These are phyloP conservation scores for Aulostomus chinensis DNA, from an alignment of 2,797 vertebrate genomes.

Conservation along the genomic window DNA sequence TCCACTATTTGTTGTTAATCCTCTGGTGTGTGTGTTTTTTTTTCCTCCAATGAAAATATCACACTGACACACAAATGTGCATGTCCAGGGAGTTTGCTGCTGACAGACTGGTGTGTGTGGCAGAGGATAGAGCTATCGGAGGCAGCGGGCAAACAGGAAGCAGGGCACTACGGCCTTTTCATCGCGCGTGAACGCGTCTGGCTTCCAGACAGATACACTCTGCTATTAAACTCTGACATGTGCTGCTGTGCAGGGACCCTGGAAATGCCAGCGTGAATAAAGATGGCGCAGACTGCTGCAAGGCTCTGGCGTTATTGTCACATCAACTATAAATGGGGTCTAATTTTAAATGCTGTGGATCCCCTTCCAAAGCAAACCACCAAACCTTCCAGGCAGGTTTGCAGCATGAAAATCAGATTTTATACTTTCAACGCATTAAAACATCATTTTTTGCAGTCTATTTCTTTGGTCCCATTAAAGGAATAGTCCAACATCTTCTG, in stretches of 20 bases:
- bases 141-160: background rate
- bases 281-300: background rate
- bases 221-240: slow-evolving; percentile 31
- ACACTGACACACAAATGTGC: slow-evolving; percentile 24
- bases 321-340: background rate
- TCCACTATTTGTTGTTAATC: slow-evolving; percentile 46
- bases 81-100: slow-evolving; percentile 24
- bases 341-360: background rate
- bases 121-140: slow-evolving; percentile 34
- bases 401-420: too few relatives aligned
- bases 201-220: slow-evolving; percentile 39
- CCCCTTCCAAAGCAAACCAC: too few relatives aligned
- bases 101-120: slow-evolving; percentile 31
- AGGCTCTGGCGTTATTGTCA: too few relatives aligned
- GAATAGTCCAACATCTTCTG: too few relatives aligned
- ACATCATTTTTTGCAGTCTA: too few relatives aligned
- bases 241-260: slow-evolving; percentile 11
- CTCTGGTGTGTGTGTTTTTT: slow-evolving; percentile 5
- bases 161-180: slow-evolving; percentile 31
- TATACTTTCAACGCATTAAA: too few relatives aligned
- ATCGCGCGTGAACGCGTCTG: slow-evolving; percentile 29
- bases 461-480: too few relatives aligned
- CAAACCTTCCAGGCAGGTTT: too few relatives aligned
- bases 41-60: slow-evolving; percentile 40
- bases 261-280: slow-evolving; percentile 37